These are phyloP conservation scores for Cataglyphis altisquamis DNA, from an alignment of 2,888 invertebrate species.

Conservation along the genomic window DNA sequence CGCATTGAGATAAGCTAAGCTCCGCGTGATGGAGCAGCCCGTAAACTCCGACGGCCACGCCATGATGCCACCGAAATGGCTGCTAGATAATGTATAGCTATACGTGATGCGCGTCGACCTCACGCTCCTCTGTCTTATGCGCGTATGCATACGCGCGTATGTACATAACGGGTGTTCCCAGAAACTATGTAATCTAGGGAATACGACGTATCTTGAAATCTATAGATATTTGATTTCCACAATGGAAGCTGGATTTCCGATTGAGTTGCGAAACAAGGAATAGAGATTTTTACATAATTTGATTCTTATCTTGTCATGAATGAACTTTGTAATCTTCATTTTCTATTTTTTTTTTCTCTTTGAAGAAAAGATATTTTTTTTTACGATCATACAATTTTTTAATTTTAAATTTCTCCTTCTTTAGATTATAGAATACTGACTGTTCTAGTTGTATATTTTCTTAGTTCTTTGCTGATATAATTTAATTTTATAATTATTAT, in stretches of 20 bases:
- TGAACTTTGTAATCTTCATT: not conserved
- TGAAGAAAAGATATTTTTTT: not conserved
- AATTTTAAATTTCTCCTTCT: not conserved
- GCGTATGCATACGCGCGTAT: slow-evolving; percentile 8
- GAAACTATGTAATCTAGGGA: not conserved
- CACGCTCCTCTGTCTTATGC: slow-evolving; percentile 58
- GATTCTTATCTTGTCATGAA: not conserved
- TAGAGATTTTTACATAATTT: not conserved
- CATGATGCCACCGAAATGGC: slow-evolving; percentile 83
- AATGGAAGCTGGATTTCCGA: not conserved
- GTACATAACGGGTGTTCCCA: slow-evolving; percentile 36
- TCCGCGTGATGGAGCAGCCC: slow-evolving; percentile 84
- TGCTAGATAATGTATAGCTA: slow-evolving; percentile 82
- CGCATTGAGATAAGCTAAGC: slow-evolving; percentile 85
- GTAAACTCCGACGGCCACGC: slow-evolving; percentile 81
- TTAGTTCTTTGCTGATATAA: not conserved
- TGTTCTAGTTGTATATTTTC: not conserved
- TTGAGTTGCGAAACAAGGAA: not conserved
- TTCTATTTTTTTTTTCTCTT: not conserved
- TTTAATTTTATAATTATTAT: not conserved
- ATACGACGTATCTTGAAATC: not conserved
- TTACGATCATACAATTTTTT: not conserved
- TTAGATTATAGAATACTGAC: not conserved
- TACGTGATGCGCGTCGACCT: slow-evolving; percentile 68
- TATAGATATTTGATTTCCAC: not conserved